phyloP scores from a whole-genome alignment of 2,797 vertebrate genomes.

The Centroberyx gerrardi region DNA sequence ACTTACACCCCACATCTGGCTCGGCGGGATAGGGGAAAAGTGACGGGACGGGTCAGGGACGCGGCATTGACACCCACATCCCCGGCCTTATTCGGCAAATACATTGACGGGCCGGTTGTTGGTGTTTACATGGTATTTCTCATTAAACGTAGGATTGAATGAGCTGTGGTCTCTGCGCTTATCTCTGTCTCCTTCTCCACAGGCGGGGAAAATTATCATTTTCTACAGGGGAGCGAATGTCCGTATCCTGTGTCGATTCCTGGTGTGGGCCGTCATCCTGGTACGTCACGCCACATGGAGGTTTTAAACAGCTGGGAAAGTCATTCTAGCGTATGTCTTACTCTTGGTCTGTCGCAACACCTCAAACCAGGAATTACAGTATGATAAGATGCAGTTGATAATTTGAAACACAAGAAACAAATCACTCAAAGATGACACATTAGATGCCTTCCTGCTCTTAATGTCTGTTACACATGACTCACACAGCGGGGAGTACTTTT shows the following conservation, averaged over 20 bases:
- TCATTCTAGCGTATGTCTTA: slow-evolving; percentile 9
- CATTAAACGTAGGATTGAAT: slow-evolving; percentile 55
- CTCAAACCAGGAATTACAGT: not conserved
- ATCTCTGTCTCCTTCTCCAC: slow-evolving; percentile 55
- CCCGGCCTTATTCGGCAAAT: slow-evolving; percentile 75
- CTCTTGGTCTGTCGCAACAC: not conserved
- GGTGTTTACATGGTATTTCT: slow-evolving; percentile 57
- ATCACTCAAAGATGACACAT: slow-evolving; percentile 25
- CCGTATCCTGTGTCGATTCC: slow-evolving; percentile 86
- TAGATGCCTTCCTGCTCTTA: not conserved
- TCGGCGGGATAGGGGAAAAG: slow-evolving; percentile 71
- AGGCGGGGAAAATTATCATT: slow-evolving; percentile 88
- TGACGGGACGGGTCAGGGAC: slow-evolving; percentile 77
- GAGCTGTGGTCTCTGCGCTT: slow-evolving; percentile 33
- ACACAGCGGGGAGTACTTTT: slow-evolving; percentile 34
- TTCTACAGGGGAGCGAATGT: slow-evolving; percentile 79
- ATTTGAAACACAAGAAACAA: slow-evolving; percentile 48
- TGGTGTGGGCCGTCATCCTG: slow-evolving; percentile 87
- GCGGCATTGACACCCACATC: slow-evolving; percentile 71
- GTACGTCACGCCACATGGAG: slow-evolving; percentile 77
- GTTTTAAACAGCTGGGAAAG: slow-evolving; percentile 25
- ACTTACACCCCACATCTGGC: slow-evolving; percentile 82
- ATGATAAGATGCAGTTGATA: slow-evolving; percentile 28
- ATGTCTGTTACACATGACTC: slow-evolving; percentile 40
- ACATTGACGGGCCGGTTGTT: slow-evolving; percentile 8